Percentiles rank a stretch among this genome's conserved stretches.
These are phyloP conservation scores for Styela clava DNA, from an alignment of 23 tunicate genomes.

Conservation along the genomic window DNA sequence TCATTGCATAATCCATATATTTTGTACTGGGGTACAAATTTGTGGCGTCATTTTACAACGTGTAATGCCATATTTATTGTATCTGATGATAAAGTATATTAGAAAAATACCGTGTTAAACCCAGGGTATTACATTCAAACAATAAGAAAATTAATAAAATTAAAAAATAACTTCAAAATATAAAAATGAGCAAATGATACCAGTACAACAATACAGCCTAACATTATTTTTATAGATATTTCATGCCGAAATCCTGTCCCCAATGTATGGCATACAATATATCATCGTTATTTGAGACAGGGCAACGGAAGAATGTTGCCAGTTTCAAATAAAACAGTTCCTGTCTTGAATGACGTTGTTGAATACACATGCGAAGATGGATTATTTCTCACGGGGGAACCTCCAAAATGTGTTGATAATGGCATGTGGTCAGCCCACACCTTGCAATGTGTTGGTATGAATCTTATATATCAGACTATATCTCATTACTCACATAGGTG, in stretches of 20 bases:
- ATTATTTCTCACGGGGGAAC: neutral
- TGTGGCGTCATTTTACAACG: too few relatives aligned
- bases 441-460: neutral
- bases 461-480: neutral
- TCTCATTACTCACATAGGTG: too few relatives aligned
- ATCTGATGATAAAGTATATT: too few relatives aligned
- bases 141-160: too few relatives aligned
- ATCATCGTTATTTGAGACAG: neutral
- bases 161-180: too few relatives aligned
- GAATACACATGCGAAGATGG: conserved; percentile 24
- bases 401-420: neutral
- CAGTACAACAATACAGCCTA: too few relatives aligned
- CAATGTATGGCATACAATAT: neutral
- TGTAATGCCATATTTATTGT: too few relatives aligned
- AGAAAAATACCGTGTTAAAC: too few relatives aligned
- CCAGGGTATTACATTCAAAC: too few relatives aligned
- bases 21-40: too few relatives aligned
- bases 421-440: neutral
- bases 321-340: neutral
- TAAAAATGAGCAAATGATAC: too few relatives aligned
- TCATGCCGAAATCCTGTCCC: conserved; percentile 7
- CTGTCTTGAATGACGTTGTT: neutral
- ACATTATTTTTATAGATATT: neutral
- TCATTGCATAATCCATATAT: too few relatives aligned
- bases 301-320: neutral